Evolutionary conservation across 2,888 invertebrate species (phyloP), one percentile per base, ranked within the genome.

Genomic region (Hecatera dysodea): DNA sequence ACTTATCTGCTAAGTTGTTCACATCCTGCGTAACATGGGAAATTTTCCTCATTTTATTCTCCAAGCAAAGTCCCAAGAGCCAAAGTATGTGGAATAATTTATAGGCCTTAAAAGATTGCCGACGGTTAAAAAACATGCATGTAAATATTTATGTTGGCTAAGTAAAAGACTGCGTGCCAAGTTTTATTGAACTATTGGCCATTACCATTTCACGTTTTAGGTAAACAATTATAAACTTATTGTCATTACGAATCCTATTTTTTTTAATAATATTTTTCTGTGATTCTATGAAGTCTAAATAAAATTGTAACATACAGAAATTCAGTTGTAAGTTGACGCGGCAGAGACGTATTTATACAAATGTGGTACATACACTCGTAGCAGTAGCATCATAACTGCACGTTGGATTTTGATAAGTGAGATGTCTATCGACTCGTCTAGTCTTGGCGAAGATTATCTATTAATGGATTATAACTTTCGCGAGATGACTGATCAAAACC

Each of bases 61-160:
- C 53, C 9, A 61, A 76, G 55, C 22, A 9, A 71, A 76, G 15
- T 62, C 61, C 24, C 50, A 44, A 17, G 36, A 55, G 61, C 50
- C 46, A 52, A 55, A 72, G 44, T 63, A 59, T 72, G 67, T 57
- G 67, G 64, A 72, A 81, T 79, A 63, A 81, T 79, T 81, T 66
- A 79, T 81, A 29, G 22, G 22, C 29, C 59, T 68, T 19, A 72
- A 72, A 78, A 78, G 27, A 77, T 77, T 67, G 66, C 44, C 6
- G 48, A 12, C 22, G 44, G 52, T 66, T 55, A 76, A 63, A 66
- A 66, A 62, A 24, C 24, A 33, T 36, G 44, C n/a, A 59, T 46
- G 29, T 72, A 29, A 55, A 67, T 76, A 59, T 53, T 72, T 72
- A 66, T 48, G 36, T 52, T 17, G 11, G 44, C 1, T 50, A 39